A percentile compares a stretch with the other conserved stretches of the same genome.
These are phyloP conservation scores for Argyra leucocephala DNA, from an alignment of 2,888 invertebrate genomes.

Conservation along the genomic window DNA sequence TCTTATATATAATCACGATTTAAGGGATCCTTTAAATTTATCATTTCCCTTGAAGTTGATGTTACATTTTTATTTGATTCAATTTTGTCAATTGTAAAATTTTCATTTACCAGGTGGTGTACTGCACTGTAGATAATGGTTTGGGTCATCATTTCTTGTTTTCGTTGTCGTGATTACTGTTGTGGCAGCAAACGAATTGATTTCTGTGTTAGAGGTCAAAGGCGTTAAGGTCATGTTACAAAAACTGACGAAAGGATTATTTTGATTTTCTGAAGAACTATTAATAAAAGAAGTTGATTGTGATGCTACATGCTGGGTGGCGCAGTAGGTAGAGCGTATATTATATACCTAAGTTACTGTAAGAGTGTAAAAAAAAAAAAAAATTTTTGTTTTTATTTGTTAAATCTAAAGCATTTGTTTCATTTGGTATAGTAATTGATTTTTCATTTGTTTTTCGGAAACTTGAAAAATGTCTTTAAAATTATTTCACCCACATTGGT, in stretches of 20 bases:
- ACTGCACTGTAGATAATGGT: constrained; percentile 35
- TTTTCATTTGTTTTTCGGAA: constrained; percentile 16
- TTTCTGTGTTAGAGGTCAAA: not conserved
- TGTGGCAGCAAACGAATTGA: not conserved
- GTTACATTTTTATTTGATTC: not conserved
- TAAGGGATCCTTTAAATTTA: constrained; percentile 10
- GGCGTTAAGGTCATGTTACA: not conserved
- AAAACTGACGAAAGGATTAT: not conserved
- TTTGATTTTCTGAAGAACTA: not conserved
- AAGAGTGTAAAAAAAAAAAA: no score
- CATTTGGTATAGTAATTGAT: constrained; percentile 5
- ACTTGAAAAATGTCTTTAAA: constrained; percentile 29
- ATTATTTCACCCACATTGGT: constrained; percentile 33
- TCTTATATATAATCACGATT: constrained; percentile 44
- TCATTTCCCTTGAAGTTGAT: not conserved
- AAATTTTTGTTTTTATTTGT: not conserved
- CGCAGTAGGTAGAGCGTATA: no score
- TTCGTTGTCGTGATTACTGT: constrained; percentile 15
- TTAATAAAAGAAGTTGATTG: no score
- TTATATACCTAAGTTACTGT: no score
- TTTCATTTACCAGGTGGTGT: constrained; percentile 25
- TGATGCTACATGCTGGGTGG: no score
- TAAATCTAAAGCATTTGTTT: constrained; percentile 10
- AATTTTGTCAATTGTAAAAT: not conserved
- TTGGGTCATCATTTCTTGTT: constrained; percentile 20